Evolutionary conservation across 1,140 invertebrate genomes (phyloP), one percentile per base, ranked within the genome.

Genomic region (Ditylenchus dipsaci): DNA sequence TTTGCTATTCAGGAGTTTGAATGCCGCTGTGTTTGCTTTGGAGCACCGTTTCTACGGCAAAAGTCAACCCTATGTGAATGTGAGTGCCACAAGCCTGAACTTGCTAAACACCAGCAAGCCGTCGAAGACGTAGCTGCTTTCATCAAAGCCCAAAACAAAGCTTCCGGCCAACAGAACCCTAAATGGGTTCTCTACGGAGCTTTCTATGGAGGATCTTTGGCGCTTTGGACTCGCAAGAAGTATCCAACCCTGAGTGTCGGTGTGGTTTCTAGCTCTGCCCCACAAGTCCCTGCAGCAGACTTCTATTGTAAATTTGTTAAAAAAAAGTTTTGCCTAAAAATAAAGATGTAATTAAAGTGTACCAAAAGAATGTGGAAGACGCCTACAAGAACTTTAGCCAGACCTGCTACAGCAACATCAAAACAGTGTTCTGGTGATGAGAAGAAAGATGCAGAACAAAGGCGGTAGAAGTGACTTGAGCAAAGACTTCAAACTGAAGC

Each of bases 201-300:
- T 38, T 73, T 47, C 8, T 70, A 70, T 68, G 21, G 72, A 56
- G 67, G 67, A 47, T 79, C 45, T 3, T 84, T 95, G 56, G 90
- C 91, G 13, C 91, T 91, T 7, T 95, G 92, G 92, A 85, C 90
- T 56, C 85, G 92, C 63, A 81, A 89, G 8, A 95, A 94, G 84
- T 95, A 93, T 84, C 91, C 92, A 7, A 89, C 94, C 85, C 84
- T 94, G 8, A 88, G 93, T 1, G 84, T 90, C 83, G 88, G 82
- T 1, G 88, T 91, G 47, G 88, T 95, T 9, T 91, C 91, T 17
- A 87, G 90, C 0, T 93, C 91, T 86, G 91, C 90, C 1, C 92
- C 92, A 9, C 83, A 94, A n/a, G 76, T 53, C 15, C 49, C 49
- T 26, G 23, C 49, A 53, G 23, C n/a, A 19, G 49, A 53, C 23